Evolutionary conservation across 2,888 invertebrate species (phyloP), one percentile per base, ranked within the genome.

Genomic region (Xylocampa areola): DNA sequence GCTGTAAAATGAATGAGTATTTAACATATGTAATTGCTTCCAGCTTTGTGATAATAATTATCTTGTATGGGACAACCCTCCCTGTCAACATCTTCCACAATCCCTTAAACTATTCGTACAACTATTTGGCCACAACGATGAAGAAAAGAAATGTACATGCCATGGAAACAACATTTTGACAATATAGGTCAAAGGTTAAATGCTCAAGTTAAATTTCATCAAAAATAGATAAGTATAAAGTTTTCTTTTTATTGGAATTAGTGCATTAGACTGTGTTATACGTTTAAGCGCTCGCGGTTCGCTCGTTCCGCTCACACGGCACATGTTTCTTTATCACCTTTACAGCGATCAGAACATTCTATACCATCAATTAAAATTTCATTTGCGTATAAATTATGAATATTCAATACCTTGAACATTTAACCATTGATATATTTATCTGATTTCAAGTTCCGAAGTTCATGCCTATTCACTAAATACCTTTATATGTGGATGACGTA

Each of bases 91-190:
- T 29, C 40, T 0, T 10, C n/a, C 40, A 43, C 23, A 25, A 45
- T 36, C 44, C 51, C 60, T 77, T 77, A 77, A 7, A 43, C 64
- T 75, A 75, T 49, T 47, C 45, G 27, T 69, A 58, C 45, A 59
- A 49, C 78, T 76, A 76, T 53, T 75, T 76, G 78, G 75, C 78
- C 78, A 76, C 76, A 66, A 76, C 63, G 60, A 69, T 77, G 55
- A 61, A 44, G 16, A 69, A 75, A 58, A 45, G 16, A 68, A 67
- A 64, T 59, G 33, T 54, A 66, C 47, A 59, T 49, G 53, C 27
- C 39, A 49, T 48, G 33, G 45, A 62, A 40, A 67, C 23, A 32
- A 36, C 37, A 35, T 33, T 11, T 11, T 33, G 41, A 27, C 35
- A 33, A 16, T 2, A 29, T 7, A 49, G 3, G 4, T 36, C 13